phyloP scores from a whole-genome alignment of 2,797 vertebrate species.

The Emydoidea blandingii region DNA sequence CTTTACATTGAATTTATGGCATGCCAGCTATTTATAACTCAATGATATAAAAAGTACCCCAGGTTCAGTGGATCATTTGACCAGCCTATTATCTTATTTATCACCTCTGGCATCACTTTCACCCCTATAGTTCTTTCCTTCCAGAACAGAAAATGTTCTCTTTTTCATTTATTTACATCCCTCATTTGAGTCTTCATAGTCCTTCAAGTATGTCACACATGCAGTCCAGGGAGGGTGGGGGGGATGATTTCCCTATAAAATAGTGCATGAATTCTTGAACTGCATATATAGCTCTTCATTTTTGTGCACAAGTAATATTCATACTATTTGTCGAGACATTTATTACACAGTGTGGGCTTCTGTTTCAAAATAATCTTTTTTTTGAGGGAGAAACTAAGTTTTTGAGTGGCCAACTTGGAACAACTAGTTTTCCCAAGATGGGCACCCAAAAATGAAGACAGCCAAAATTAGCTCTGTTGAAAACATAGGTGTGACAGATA shows the following conservation, averaged over 20 bases:
- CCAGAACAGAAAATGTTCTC: not conserved
- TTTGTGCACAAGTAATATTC: not conserved
- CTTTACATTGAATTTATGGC: not conserved
- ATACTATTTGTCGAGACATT: not conserved
- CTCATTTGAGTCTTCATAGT: too few relatives aligned
- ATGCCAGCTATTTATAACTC: not conserved
- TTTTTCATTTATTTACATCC: too few relatives aligned
- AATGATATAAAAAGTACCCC: not conserved
- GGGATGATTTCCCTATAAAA: accelerated
- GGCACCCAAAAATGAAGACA: not conserved
- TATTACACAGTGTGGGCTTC: not conserved
- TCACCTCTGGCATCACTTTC: accelerated
- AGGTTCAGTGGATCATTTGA: not conserved
- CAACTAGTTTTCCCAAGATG: not conserved
- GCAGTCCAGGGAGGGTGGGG: not conserved
- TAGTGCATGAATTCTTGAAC: not conserved
- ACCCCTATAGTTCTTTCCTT: not conserved
- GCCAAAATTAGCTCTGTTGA: not conserved
- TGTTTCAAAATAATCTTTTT: not conserved
- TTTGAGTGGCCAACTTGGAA: not conserved
- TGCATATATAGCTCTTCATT: not conserved
- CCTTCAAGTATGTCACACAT: not conserved
- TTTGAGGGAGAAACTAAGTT: not conserved
- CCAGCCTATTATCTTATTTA: not conserved
- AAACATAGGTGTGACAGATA: not conserved